phyloP scores from a whole-genome alignment of 2,113 vertebrate genomes.

The Eubucco bourcierii region DNA sequence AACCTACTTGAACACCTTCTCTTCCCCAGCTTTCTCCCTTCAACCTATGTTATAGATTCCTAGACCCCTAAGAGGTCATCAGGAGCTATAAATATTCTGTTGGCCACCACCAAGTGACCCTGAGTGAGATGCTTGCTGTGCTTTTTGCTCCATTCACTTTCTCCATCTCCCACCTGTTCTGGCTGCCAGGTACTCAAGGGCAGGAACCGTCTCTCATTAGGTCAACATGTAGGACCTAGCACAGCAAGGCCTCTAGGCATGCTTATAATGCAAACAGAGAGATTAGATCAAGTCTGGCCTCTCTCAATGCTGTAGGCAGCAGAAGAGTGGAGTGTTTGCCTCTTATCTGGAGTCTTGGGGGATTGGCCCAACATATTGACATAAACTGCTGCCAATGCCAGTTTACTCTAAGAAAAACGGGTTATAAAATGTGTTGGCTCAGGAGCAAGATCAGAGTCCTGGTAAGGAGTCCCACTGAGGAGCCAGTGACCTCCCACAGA shows the following conservation, averaged over 20 bases:
- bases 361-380: slow-evolving; percentile 54
- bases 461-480: neutral
- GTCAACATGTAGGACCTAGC: neutral
- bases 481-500: neutral
- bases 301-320: slow-evolving; percentile 59
- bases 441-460: neutral
- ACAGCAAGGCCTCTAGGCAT: slow-evolving; percentile 37
- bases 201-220: neutral
- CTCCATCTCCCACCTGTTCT: neutral
- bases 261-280: slow-evolving; percentile 53
- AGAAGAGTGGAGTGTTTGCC: slow-evolving; percentile 51
- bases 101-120: neutral
- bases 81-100: neutral
- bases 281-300: slow-evolving; percentile 51
- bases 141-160: neutral
- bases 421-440: slow-evolving; percentile 42
- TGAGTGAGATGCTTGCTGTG: neutral
- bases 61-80: neutral
- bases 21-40: neutral
- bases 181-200: slow-evolving; percentile 21
- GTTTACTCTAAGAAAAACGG: neutral
- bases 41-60: neutral
- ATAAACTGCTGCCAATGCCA: slow-evolving; percentile 57
- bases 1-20: neutral
- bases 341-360: slow-evolving; percentile 63